phyloP scores from a whole-genome alignment of 2,113 vertebrate genomes.

The Astur gentilis region DNA sequence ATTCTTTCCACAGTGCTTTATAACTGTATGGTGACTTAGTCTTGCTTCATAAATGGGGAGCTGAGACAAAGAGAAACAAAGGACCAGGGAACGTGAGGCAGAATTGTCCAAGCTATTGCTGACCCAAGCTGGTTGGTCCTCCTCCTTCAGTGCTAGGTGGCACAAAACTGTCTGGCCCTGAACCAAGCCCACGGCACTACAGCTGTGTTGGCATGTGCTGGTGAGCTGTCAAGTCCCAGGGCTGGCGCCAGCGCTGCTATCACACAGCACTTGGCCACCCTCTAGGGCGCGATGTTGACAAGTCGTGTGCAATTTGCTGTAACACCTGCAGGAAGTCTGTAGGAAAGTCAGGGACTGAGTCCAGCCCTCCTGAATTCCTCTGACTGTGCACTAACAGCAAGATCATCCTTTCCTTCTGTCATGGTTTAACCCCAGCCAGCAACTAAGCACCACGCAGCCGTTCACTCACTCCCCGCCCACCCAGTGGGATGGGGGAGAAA shows the following conservation, averaged over 20 bases:
- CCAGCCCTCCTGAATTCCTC: not conserved
- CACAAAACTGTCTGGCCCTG: not conserved
- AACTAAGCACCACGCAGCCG: too few species aligned
- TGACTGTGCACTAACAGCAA: not conserved
- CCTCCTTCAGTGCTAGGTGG: not conserved
- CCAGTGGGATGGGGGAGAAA: too few species aligned
- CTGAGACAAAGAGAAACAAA: not conserved
- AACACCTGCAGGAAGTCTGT: not conserved
- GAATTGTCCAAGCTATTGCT: not conserved
- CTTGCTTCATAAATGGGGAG: not conserved
- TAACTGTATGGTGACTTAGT: not conserved
- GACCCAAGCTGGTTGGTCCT: not conserved
- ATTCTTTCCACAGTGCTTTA: not conserved
- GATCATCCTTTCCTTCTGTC: not conserved
- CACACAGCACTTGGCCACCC: rapidly evolving
- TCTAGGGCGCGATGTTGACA: rapidly evolving
- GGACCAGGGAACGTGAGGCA: not conserved
- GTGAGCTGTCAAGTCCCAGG: rapidly evolving
- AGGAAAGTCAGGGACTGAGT: not conserved
- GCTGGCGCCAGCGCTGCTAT: not conserved
- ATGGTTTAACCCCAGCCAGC: too few species aligned
- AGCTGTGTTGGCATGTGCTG: not conserved
- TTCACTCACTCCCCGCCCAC: too few species aligned
- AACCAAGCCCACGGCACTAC: not conserved
- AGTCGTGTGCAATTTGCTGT: rapidly evolving